phyloP scores from a whole-genome alignment of 1,140 invertebrate species.

The Acromyrmex charruanus region DNA sequence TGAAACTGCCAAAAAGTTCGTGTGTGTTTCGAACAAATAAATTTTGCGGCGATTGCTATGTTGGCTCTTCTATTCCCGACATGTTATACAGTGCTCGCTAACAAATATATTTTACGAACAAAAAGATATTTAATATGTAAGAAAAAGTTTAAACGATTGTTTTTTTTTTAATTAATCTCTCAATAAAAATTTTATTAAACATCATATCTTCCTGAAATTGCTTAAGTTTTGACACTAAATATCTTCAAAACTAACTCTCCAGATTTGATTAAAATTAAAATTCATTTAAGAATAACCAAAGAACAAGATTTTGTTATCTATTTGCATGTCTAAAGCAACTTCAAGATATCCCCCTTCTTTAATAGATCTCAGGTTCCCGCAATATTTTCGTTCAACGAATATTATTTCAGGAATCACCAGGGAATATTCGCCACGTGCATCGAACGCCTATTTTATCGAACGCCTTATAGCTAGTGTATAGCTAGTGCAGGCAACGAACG shows the following conservation, averaged over 20 bases:
- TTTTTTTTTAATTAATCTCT: background rate
- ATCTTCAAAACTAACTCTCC: background rate
- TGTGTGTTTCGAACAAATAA: constrained; percentile 6
- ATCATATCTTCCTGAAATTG: background rate
- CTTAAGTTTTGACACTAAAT: background rate
- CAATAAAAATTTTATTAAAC: background rate
- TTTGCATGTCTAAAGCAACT: background rate
- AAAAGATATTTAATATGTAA: background rate
- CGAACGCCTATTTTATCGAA: constrained; percentile 53
- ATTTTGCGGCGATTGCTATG: background rate
- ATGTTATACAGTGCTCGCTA: background rate
- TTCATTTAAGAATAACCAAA: background rate
- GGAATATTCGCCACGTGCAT: constrained; percentile 45
- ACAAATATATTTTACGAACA: background rate
- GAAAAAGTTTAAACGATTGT: background rate
- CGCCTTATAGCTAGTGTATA: background rate
- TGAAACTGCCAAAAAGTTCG: constrained; percentile 42
- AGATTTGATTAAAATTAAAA: background rate
- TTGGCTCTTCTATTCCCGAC: constrained; percentile 35
- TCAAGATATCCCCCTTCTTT: background rate
- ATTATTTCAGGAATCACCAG: constrained; percentile 32
- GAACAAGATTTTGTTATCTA: background rate
- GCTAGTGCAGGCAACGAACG: constrained; percentile 26
- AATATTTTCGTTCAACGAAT: constrained; percentile 24
- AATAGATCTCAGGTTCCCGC: constrained; percentile 11